These are phyloP conservation scores for Drosophila neutralis DNA, from an alignment of 2,888 invertebrate genomes.

Conservation along the genomic window DNA sequence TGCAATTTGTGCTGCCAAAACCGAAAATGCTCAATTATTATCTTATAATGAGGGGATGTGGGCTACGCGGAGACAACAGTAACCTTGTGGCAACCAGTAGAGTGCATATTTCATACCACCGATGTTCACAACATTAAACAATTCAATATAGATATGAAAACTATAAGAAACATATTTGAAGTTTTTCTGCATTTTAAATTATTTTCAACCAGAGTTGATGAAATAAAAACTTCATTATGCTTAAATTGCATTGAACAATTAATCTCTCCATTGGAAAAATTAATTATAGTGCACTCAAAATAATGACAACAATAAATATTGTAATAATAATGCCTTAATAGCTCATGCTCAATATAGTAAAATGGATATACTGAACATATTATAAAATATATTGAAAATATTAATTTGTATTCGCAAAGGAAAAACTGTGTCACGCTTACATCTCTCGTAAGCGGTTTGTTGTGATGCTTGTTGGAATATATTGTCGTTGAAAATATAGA, in stretches of 20 bases:
- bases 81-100: background rate
- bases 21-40: constrained; percentile 68
- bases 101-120: background rate
- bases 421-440: background rate
- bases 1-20: constrained; percentile 42
- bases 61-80: background rate
- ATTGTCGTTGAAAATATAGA: constrained; percentile 38
- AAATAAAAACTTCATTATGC: background rate
- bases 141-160: background rate
- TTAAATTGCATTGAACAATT: background rate
- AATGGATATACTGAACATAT: background rate
- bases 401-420: no score
- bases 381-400: background rate
- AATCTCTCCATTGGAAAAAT: background rate
- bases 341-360: no score
- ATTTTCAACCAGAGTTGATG: background rate
- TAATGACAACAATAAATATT: background rate
- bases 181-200: background rate
- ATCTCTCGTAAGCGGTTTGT: constrained; percentile 13
- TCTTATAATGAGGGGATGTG: constrained; percentile 40
- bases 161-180: background rate
- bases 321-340: background rate
- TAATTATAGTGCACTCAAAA: background rate
- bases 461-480: constrained; percentile 18
- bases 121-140: background rate